A percentile compares a stretch with the other conserved stretches of the same genome.
Conservation (phyloP, 2,888 invertebrate genomes). For the Hemicrepidius hirtus region DNA sequence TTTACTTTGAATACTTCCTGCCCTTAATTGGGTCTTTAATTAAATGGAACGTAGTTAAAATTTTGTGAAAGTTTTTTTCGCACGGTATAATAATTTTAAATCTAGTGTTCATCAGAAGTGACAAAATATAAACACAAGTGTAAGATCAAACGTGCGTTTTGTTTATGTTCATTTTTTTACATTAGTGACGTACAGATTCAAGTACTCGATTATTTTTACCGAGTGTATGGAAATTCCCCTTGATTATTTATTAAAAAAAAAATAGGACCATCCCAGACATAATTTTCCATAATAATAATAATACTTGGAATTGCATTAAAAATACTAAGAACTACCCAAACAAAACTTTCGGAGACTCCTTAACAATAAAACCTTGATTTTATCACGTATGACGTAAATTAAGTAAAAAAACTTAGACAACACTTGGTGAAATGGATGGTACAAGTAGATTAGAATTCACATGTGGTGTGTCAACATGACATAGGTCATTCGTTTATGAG, state of each 20-base stretch:
- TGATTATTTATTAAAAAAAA: no score
- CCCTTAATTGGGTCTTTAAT: conserved; percentile 1
- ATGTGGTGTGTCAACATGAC: conserved; percentile 38
- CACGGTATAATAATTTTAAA: not conserved
- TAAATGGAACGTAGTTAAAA: not conserved
- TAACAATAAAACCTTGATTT: conserved; percentile 29
- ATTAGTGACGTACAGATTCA: conserved; percentile 4
- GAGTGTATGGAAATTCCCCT: no score
- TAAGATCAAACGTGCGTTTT: conserved; percentile 19
- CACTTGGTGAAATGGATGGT: conserved; percentile 41
- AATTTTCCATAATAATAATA: no score
- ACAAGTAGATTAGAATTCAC: conserved; percentile 40
- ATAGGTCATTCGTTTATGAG: conserved; percentile 34
- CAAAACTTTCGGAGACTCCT: not conserved
- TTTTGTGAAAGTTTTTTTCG: conserved; percentile 16
- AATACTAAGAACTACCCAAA: conserved; percentile 1
- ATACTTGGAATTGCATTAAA: not conserved
- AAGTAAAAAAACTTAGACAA: conserved; percentile 37
- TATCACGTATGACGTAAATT: conserved; percentile 46
- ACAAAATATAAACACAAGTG: conserved; percentile 27
- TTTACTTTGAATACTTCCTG: not conserved
- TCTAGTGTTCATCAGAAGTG: not conserved
- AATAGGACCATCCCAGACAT: no score
- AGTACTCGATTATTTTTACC: not conserved
- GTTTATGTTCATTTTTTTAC: conserved; percentile 21